Evolutionary conservation across 2,888 invertebrate species (phyloP), one percentile per base, ranked within the genome.

Genomic region (Xylocampa areola): DNA sequence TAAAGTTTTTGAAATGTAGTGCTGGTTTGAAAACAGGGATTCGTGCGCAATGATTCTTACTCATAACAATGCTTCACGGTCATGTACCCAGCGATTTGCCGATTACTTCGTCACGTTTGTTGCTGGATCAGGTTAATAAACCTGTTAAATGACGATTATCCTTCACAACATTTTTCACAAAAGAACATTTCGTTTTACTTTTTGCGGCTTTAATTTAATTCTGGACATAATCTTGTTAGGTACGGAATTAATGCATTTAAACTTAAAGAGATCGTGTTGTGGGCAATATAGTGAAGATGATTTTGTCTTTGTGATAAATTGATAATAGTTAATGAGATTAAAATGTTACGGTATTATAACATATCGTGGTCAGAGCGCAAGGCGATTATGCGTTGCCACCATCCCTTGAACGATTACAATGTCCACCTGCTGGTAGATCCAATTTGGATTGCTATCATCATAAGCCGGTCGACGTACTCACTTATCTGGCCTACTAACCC

Each of bases 401-500:
- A 48, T 58, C 57, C 32, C 11, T 33, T 48, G 72, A 79, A 67
- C 76, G 75, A 77, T 83, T 81, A 86, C 83, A 83, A 82, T 81
- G 82, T 81, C 66, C 86, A 86, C 90, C 87, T 82, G 90, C 88
- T 86, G 89, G 64, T 88, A 86, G 86, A 88, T 89, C 84, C 84
- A 88, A 89, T 87, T 91, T 87, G 80, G 89, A 91, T 91, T 86
- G 84, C 78, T 84, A 87, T 87, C 63, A 29, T 68, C 85, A 79
- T 80, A 83, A 84, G 80, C 77, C 78, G 67, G 61, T 73, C 59
- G 73, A 84, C 84, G 85, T 79, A 71, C 76, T 73, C 70, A 79
- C 74, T 78, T 80, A 88, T 87, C 83, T 89, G 87, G 68, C 84
- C 90, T 64, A 86, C 84, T 90, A 81, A 90, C 89, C 89, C 76